phyloP scores from a whole-genome alignment of 2,113 vertebrate species.

The Tapirus terrestris region DNA sequence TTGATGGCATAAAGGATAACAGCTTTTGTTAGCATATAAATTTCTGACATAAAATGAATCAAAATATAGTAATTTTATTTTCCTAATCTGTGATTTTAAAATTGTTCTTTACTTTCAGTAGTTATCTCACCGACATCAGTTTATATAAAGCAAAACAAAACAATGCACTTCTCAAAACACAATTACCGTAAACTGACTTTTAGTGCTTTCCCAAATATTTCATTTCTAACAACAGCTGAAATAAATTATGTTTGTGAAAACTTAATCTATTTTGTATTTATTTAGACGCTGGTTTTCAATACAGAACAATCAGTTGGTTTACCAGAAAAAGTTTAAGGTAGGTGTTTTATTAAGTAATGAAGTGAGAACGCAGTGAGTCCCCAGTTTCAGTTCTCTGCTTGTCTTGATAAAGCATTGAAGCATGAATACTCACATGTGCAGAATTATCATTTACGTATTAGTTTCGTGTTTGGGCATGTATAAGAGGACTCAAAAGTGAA shows the following conservation, averaged over 20 bases:
- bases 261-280: slow-evolving; percentile 81
- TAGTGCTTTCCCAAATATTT: slow-evolving; percentile 62
- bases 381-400: not conserved
- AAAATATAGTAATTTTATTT: slow-evolving; percentile 50
- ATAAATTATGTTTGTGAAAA: slow-evolving; percentile 50
- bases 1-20: slow-evolving; percentile 39
- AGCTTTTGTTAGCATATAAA: slow-evolving; percentile 50
- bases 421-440: not conserved
- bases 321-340: slow-evolving; percentile 99
- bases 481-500: not conserved
- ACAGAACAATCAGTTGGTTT: slow-evolving; percentile 99
- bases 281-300: slow-evolving; percentile 99
- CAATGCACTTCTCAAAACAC: slow-evolving; percentile 51
- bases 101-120: slow-evolving; percentile 63
- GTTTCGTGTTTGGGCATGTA: not conserved
- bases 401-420: not conserved
- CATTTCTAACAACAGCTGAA: not conserved
- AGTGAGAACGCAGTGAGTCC: not conserved
- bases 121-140: slow-evolving; percentile 1
- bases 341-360: slow-evolving; percentile 68
- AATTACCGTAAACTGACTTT: slow-evolving; percentile 56
- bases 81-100: slow-evolving; percentile 68
- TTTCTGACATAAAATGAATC: slow-evolving; percentile 53
- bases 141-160: slow-evolving; percentile 44
- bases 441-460: not conserved